Evolutionary conservation across 2,113 vertebrate species (phyloP).

Genomic region (Campylomormyrus tamandua): DNA sequence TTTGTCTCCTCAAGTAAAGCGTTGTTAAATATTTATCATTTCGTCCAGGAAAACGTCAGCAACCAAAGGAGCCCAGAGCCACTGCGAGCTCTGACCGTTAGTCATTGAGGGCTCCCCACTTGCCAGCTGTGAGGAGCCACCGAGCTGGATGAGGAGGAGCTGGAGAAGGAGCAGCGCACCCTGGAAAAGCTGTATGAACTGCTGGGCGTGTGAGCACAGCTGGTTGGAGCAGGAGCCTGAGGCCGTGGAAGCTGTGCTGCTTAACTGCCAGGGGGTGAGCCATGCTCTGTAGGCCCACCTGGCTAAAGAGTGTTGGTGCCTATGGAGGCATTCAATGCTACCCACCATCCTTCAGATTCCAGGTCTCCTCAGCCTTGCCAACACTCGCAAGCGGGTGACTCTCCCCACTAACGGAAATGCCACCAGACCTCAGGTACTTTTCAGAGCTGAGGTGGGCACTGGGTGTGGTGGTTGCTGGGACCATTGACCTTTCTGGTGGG

Average conservation of each 20-base stretch:
- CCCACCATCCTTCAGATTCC: background rate
- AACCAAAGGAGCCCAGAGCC: too few species aligned
- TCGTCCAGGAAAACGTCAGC: too few species aligned
- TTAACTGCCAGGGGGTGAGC: background rate
- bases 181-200: background rate
- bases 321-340: background rate
- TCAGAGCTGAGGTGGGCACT: background rate
- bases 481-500: too few species aligned
- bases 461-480: background rate
- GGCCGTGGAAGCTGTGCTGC: background rate
- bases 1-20: too few species aligned
- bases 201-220: background rate
- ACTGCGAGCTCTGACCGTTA: too few species aligned
- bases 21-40: too few species aligned
- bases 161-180: background rate
- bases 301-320: background rate
- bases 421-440: too few species aligned
- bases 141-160: background rate
- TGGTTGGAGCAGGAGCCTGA: background rate
- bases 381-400: too few species aligned
- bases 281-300: background rate
- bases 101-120: too few species aligned
- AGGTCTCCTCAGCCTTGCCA: background rate
- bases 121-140: too few species aligned
- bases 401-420: background rate